Conservation (phyloP, 2,888 invertebrate genomes). For the Gastracanthus pulcherrimus region DNA sequence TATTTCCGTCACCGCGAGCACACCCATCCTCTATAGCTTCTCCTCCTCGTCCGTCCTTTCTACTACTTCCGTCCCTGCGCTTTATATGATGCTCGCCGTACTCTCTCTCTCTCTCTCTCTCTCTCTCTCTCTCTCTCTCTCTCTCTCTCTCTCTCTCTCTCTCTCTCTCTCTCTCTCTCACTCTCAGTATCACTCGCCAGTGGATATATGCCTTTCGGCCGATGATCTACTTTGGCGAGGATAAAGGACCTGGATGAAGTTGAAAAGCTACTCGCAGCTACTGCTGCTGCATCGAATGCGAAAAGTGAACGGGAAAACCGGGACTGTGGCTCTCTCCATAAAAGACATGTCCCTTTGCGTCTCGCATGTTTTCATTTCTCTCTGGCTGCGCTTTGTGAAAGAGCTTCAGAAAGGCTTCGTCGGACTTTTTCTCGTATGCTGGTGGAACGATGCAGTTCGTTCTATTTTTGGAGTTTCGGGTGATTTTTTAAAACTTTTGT, state of each 20-base stretch:
- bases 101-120: too few species aligned
- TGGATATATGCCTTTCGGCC: background rate
- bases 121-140: too few species aligned
- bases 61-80: background rate
- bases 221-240: constrained; percentile 1
- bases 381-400: too few species aligned
- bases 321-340: background rate
- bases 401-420: background rate
- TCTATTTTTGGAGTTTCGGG: background rate
- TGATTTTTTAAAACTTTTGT: background rate
- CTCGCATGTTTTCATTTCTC: background rate
- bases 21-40: background rate
- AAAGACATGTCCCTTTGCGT: constrained; percentile 9
- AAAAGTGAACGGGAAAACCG: background rate
- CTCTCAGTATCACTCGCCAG: too few species aligned
- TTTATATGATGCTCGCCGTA: background rate
- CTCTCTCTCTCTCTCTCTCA: too few species aligned
- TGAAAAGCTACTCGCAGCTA: background rate
- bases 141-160: too few species aligned
- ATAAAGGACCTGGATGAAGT: background rate
- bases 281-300: background rate
- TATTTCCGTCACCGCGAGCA: constrained; percentile 7
- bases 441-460: background rate
- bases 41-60: background rate
- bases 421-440: background rate